Base-by-base conservation (phyloP, 2,113 vertebrate genomes). In the Corvus cornix region DNA sequence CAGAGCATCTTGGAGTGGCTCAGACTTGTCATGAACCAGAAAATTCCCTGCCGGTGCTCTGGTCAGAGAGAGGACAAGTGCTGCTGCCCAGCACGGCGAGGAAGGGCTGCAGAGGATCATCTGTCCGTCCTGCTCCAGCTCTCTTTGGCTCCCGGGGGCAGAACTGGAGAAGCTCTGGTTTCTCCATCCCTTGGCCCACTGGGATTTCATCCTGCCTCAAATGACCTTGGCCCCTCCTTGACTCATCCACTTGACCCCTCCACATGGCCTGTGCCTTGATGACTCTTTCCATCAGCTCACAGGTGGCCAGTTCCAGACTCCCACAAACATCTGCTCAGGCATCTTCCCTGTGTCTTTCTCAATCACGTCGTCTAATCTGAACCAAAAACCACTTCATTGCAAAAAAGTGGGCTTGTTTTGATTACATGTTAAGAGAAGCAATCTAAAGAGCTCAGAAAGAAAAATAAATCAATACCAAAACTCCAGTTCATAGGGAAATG, bases 371-470 rank as follows among this genome's bases (percentile, higher is more conserved):
- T 43, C 17, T 51, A 22, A 44, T 33, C 60, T 66, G 26, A 86
- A 60, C 7, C 4, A 77, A 84, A 67, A 6, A 0, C 1, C 0
- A 4, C 41, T 46, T 66, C 5, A 24, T 4, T 26, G 16, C 5
- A 19, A 24, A 49, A 28, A 44, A 89, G 35, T 0, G 3, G 2
- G 7, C 33, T 68, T 63, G 31, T 69, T 84, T 62, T n/a, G 9
- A 69, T 64, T 35, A 4, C 7, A 31, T 27, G 26, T 56, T 13
- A 37, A 63, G 41, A 79, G 33, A 79, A 91, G n/a, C 22, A 87
- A 85, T 78, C 78, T 84, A 22, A 72, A 68, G n/a, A 87, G 56
- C 64, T 63, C 39, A 27, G 27, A 68, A 27, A 70, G 16, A 35
- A 56, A 90, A 31, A n/a, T 9, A 56, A 70, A 79, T 56, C 69